Percentiles rank a stretch among this genome's conserved stretches.
These are phyloP conservation scores for Adelosebastes latens DNA, from an alignment of 2,797 vertebrate genomes.

Conservation along the genomic window DNA sequence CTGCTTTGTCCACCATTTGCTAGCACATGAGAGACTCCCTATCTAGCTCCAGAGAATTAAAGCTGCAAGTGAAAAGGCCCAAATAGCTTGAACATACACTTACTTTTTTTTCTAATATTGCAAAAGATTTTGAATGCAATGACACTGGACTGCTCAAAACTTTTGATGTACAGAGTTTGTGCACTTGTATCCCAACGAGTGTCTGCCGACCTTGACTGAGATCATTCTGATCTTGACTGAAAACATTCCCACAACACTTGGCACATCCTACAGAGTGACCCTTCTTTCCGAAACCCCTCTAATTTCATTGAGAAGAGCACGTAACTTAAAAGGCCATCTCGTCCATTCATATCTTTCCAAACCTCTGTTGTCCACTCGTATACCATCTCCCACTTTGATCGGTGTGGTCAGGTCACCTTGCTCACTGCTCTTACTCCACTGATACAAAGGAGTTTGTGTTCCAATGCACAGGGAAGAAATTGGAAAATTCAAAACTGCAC, in stretches of 20 bases:
- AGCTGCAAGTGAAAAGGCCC: constrained; percentile 25
- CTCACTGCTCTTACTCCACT: not conserved
- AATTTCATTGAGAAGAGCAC: not conserved
- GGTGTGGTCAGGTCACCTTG: not conserved
- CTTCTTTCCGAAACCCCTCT: not conserved
- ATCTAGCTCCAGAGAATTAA: constrained; percentile 41
- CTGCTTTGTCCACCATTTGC: constrained; percentile 57
- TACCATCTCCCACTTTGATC: not conserved
- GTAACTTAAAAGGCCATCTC: not conserved
- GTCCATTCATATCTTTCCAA: not conserved
- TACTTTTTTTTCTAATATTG: not conserved
- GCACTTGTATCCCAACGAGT: not conserved
- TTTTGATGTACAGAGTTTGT: not conserved
- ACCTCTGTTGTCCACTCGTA: not conserved
- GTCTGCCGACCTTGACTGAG: not conserved
- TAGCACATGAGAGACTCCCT: constrained; percentile 34
- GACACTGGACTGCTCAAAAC: not conserved
- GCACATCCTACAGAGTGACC: not conserved
- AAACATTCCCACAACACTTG: not conserved
- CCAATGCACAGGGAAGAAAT: not conserved
- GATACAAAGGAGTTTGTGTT: not conserved
- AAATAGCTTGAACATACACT: constrained; percentile 24
- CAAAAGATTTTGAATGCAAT: not conserved
- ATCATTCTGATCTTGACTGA: too few relatives aligned
- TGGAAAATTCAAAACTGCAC: not conserved